Base-by-base conservation (phyloP, 2,113 vertebrate genomes). In the Onychostoma macrolepis region DNA sequence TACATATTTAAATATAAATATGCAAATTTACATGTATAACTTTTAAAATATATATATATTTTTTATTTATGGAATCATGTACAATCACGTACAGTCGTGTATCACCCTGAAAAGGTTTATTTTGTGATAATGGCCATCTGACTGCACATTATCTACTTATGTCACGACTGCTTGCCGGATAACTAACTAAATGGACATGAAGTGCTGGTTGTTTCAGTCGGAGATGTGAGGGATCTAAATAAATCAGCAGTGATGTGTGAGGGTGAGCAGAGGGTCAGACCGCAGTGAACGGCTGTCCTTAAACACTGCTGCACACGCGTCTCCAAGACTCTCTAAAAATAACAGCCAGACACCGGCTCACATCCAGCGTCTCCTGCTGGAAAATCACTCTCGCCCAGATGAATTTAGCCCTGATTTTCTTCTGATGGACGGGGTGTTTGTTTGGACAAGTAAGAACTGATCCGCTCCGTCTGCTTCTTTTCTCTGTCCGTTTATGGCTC, bases 241-340 rank as follows among this genome's bases (percentile, higher is more conserved):
- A 38, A 21, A 69, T 33, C 30, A 19, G 15, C 15, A 36, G 30
- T 36, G 67, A 21, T 74, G 36, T 74, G 71, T 75, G 72, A n/a
- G 38, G 4, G 21, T 74, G 10, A 74, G 71, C 33, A 9, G 69
- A 15, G 45, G 75, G 75, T 78, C 43, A 78, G 75, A 78, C 7
- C 21, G 69, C 67, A 19, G 77, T 19, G 5, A 26, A 19, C n/a
- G 43, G n/a, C 69, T 38, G 30, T 72, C 33, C 33, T 72, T 11
- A 72, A 72, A 71, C 33, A 1, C 53, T 8, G 53, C 19, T 19
- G 50, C 15, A 53, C 50, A 53, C 50, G 17, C 61, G n/a, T 65
- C 63, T 67, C 12, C 33, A 38, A 38, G 71, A 74, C 12, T 33
- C 76, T 56, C 76, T 79, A 33, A 79, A 79, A 79, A 79, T 79